Conservation (phyloP, 2,797 vertebrate genomes). For the Glossophaga mutica region DNA sequence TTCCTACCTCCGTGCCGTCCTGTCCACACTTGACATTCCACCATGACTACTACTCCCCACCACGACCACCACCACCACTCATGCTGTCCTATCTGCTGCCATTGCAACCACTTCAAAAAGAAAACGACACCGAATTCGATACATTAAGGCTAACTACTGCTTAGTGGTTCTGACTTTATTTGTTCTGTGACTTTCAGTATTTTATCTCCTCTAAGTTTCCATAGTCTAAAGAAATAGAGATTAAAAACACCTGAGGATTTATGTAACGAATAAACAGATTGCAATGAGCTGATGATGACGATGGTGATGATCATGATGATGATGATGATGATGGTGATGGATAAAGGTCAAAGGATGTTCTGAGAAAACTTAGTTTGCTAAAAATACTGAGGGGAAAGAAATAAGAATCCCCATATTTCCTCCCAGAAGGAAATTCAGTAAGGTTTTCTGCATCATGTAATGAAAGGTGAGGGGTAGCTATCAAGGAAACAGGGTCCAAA, state of each 20-base stretch:
- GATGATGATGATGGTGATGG: background rate
- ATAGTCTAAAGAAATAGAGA: background rate
- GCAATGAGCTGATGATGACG: background rate
- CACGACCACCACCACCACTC: background rate
- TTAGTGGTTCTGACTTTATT: background rate
- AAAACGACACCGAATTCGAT: background rate
- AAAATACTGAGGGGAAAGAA: background rate
- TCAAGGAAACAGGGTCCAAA: background rate
- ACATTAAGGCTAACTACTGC: background rate
- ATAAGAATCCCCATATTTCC: background rate
- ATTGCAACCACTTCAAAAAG: background rate
- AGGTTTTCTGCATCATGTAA: background rate
- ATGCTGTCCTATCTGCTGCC: background rate
- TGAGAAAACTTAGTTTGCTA: background rate
- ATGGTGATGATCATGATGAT: background rate
- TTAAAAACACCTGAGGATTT: background rate
- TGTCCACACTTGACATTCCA: background rate
- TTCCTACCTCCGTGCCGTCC: background rate
- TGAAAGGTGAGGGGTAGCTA: background rate
- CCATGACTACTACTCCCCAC: accelerated
- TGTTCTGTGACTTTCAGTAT: background rate
- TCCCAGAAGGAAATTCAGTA: background rate
- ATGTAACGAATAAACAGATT: background rate
- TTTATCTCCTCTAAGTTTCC: background rate
- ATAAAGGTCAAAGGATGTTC: background rate